These are phyloP conservation scores for Prionailurus viverrinus DNA, from an alignment of 2,113 vertebrate species.

Conservation along the genomic window DNA sequence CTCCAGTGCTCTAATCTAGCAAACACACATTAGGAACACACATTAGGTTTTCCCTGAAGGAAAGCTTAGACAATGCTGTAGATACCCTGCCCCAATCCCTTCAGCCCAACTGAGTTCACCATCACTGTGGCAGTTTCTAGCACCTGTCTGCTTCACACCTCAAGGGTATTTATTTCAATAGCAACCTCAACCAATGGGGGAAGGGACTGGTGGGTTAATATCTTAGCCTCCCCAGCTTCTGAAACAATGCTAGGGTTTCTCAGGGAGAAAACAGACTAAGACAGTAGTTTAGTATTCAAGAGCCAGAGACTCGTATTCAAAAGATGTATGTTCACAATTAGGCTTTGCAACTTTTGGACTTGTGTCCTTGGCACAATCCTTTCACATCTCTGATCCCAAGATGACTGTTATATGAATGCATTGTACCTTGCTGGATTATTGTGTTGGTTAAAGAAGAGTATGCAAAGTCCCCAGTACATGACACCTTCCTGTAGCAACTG, in stretches of 20 bases:
- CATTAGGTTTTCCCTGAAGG: background rate
- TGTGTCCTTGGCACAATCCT: background rate
- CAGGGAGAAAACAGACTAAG: background rate
- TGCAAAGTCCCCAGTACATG: background rate
- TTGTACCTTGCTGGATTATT: background rate
- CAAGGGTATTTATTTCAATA: background rate
- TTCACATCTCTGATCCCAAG: background rate
- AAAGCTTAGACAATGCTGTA: background rate
- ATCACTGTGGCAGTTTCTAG: background rate
- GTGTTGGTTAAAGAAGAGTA: background rate
- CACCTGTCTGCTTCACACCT: background rate
- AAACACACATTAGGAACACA: background rate
- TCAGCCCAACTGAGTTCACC: background rate
- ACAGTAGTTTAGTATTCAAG: background rate
- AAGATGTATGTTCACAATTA: background rate
- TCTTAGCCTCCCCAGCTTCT: background rate
- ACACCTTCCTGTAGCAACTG: background rate
- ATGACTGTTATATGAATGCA: background rate
- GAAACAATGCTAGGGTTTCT: background rate
- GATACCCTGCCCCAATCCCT: background rate
- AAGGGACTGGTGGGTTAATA: background rate
- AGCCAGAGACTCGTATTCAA: background rate
- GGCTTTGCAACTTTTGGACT: background rate
- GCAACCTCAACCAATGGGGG: background rate
- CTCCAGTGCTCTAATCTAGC: background rate